A percentile compares a stretch with the other conserved stretches of the same genome.
Evolutionary conservation across 2,797 vertebrate species (phyloP).

Genomic region (Corythornis leucogaster): DNA sequence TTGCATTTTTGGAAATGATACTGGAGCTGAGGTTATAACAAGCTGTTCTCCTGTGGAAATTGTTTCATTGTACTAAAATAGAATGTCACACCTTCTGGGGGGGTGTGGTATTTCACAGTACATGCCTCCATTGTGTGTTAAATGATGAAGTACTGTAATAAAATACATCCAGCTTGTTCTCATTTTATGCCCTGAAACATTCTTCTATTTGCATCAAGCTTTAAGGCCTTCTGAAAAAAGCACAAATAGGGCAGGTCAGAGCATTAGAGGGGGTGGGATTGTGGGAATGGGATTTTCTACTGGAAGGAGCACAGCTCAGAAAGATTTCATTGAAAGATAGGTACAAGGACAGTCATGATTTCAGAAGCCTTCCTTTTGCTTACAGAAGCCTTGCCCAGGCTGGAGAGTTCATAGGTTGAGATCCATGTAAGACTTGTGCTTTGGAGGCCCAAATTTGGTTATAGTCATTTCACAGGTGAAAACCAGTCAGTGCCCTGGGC

Average conservation of each 20-base stretch:
- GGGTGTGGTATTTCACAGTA: conserved; percentile 45
- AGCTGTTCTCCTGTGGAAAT: conserved; percentile 22
- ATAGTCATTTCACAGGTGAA: neutral
- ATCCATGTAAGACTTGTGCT: neutral
- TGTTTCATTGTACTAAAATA: neutral
- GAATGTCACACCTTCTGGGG: conserved; percentile 42
- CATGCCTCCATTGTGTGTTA: conserved; percentile 56
- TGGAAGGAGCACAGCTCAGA: neutral
- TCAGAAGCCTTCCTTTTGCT: neutral
- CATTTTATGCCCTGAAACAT: conserved; percentile 63
- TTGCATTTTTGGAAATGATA: conserved; percentile 23
- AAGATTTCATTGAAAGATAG: neutral
- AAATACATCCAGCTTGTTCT: conserved; percentile 62
- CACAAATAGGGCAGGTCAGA: neutral
- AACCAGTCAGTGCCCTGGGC: neutral
- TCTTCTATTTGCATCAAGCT: conserved; percentile 43
- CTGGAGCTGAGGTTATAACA: conserved; percentile 43
- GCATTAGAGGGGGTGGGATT: neutral
- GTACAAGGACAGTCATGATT: neutral
- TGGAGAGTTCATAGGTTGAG: neutral
- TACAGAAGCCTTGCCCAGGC: neutral
- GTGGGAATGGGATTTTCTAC: neutral
- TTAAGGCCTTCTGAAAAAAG: conserved; percentile 24
- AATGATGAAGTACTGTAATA: conserved; percentile 64
- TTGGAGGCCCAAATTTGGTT: neutral